These are phyloP conservation scores for Coelopa frigida DNA, from an alignment of 1,140 invertebrate species.

Conservation along the genomic window DNA sequence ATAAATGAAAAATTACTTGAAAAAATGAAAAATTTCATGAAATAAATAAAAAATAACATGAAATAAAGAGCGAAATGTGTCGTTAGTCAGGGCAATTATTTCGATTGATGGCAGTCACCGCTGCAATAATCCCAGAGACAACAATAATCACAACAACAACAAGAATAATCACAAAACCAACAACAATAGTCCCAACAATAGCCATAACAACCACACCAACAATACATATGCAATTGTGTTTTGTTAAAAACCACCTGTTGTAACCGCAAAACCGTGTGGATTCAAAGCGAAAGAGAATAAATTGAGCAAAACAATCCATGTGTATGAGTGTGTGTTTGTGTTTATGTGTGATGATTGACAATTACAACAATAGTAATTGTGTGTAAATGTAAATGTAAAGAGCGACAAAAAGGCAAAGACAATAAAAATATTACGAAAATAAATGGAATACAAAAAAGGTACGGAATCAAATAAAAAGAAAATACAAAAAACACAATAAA, in stretches of 20 bases:
- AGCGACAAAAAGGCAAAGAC: not conserved
- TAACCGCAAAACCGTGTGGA: not conserved
- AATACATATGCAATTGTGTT: too few relatives aligned
- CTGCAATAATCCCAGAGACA: too few relatives aligned
- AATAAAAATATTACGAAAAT: not conserved
- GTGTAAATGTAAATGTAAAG: not conserved
- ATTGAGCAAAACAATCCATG: slow-evolving; percentile 1
- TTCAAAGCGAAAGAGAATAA: slow-evolving; percentile 1
- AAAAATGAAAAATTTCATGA: not conserved
- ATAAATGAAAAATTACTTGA: too few relatives aligned
- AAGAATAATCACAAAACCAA: too few relatives aligned
- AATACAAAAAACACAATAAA: not conserved
- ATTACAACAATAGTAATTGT: not conserved
- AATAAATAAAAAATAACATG: not conserved
- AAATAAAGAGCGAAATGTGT: too few relatives aligned
- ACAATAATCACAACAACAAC: too few relatives aligned
- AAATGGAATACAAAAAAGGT: not conserved
- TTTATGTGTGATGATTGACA: too few relatives aligned
- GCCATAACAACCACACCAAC: too few relatives aligned
- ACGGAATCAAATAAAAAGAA: slow-evolving; percentile 3
- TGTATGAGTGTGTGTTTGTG: too few relatives aligned
- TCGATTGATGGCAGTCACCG: too few relatives aligned
- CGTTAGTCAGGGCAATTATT: too few relatives aligned
- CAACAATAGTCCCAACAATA: too few relatives aligned
- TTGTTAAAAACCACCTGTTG: slow-evolving; percentile 6